phyloP scores from a whole-genome alignment of 2,888 invertebrate genomes.

The Synanthedon formicaeformis region DNA sequence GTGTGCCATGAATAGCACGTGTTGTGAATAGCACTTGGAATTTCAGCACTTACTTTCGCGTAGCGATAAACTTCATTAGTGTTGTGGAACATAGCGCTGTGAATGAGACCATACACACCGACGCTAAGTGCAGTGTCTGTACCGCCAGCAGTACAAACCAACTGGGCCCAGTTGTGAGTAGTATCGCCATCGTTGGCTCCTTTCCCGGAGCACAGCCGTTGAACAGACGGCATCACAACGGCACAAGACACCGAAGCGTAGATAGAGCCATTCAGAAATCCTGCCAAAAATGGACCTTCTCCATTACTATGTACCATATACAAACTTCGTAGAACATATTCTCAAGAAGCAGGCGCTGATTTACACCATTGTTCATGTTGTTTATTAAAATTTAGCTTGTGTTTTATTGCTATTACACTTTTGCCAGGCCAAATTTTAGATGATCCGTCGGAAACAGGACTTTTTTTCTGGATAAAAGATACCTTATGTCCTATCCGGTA shows the following conservation, averaged over 20 bases:
- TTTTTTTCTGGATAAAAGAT: too few species aligned
- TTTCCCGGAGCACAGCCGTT: slow-evolving; percentile 20
- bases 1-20: background rate
- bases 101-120: slow-evolving; percentile 48
- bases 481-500: too few species aligned
- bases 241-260: slow-evolving; percentile 56
- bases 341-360: too few species aligned
- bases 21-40: background rate
- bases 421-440: too few species aligned
- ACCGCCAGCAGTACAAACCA: slow-evolving; percentile 50
- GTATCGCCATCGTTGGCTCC: slow-evolving; percentile 8
- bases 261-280: slow-evolving; percentile 44
- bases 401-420: too few species aligned
- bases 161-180: slow-evolving; percentile 43
- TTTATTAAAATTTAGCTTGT: too few species aligned
- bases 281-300: too few species aligned
- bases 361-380: too few species aligned
- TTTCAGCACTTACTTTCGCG: slow-evolving; percentile 28
- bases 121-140: slow-evolving; percentile 55
- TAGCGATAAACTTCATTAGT: slow-evolving; percentile 37
- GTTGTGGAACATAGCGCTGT: slow-evolving; percentile 39
- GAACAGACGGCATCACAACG: slow-evolving; percentile 47
- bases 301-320: too few species aligned
- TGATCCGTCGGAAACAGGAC: too few species aligned
- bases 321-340: background rate